Conservation (phyloP, 2,797 vertebrate species). For the Urosaurus nigricauda region DNA sequence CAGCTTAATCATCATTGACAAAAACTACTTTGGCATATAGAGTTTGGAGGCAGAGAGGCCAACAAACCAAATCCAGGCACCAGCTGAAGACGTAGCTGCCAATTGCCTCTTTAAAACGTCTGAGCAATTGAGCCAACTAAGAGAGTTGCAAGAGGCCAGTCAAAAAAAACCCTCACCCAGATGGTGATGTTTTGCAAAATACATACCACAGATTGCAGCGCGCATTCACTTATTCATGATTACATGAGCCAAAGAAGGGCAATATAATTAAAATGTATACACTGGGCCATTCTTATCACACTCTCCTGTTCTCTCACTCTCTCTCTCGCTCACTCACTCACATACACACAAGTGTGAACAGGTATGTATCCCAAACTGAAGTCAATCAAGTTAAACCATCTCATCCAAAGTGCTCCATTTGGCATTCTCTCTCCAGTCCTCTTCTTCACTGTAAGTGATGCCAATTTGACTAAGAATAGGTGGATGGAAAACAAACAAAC, state of each 20-base stretch:
- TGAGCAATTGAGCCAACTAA: constrained; percentile 44
- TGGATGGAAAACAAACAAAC: background rate
- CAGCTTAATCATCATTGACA: background rate
- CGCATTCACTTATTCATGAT: constrained; percentile 54
- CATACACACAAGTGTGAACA: background rate
- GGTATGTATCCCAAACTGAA: background rate
- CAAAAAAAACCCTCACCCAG: constrained; percentile 53
- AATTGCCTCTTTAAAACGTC: constrained; percentile 46
- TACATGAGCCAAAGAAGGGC: constrained; percentile 54
- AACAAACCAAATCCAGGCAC: constrained; percentile 57
- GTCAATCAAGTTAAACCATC: background rate
- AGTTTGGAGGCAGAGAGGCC: constrained; percentile 34
- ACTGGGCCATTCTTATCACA: constrained; percentile 4
- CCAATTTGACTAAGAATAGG: background rate
- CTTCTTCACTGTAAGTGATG: constrained; percentile 9
- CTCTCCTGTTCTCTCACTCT: background rate
- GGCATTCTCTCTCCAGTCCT: constrained; percentile 24
- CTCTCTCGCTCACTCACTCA: background rate
- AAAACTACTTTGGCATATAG: background rate
- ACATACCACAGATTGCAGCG: constrained; percentile 60
- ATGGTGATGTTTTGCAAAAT: constrained; percentile 61
- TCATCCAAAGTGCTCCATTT: constrained; percentile 18
- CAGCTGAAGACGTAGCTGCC: constrained; percentile 58
- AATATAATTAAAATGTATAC: constrained; percentile 60
- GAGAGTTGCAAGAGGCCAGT: constrained; percentile 62